phyloP scores from a whole-genome alignment of 2,888 invertebrate species.

The Macaria notata region DNA sequence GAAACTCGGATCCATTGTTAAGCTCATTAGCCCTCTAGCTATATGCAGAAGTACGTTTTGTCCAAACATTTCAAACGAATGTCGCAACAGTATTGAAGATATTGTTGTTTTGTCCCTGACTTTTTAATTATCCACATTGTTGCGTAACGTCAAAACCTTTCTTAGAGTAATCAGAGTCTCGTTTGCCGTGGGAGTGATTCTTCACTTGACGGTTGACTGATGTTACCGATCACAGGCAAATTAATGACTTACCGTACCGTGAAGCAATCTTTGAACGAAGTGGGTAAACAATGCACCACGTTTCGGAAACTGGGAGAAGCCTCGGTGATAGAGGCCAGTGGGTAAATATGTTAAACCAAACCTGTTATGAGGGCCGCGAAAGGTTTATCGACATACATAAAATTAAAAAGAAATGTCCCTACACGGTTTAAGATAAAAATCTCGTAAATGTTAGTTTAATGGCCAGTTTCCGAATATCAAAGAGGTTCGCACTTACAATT shows the following conservation, averaged over 20 bases:
- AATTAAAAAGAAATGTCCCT: constrained; percentile 37
- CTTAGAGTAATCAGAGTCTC: constrained; percentile 49
- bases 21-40: constrained; percentile 44
- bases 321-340: constrained; percentile 34
- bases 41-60: constrained; percentile 42
- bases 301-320: constrained; percentile 49
- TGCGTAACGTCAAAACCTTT: constrained; percentile 49
- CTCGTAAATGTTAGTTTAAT: constrained; percentile 38
- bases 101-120: constrained; percentile 47
- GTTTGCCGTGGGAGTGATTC: constrained; percentile 65
- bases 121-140: constrained; percentile 54
- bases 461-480: constrained; percentile 44
- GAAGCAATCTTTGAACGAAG: constrained; percentile 49
- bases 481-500: constrained; percentile 50
- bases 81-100: constrained; percentile 41
- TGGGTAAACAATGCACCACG: constrained; percentile 44
- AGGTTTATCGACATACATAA: constrained; percentile 37
- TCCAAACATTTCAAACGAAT: constrained; percentile 28
- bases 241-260: constrained; percentile 55
- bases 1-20: constrained; percentile 37
- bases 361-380: constrained; percentile 32
- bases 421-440: constrained; percentile 38
- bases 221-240: constrained; percentile 72
- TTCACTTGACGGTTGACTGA: constrained; percentile 71
- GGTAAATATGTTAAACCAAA: constrained; percentile 34